Evolutionary conservation across 2,797 vertebrate genomes (phyloP), one percentile per base, ranked within the genome.

Genomic region (Artibeus lituratus): DNA sequence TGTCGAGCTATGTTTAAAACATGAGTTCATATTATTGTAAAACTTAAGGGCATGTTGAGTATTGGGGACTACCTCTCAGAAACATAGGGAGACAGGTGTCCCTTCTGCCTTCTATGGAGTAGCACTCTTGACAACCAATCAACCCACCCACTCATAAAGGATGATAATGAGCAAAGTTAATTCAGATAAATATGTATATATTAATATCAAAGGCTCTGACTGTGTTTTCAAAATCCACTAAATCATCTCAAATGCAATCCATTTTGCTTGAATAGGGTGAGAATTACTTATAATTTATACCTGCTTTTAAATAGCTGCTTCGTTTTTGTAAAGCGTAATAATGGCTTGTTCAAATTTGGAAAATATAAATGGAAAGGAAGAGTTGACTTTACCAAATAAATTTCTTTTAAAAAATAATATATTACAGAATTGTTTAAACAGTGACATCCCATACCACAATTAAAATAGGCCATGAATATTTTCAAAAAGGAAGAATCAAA

Each of bases 291-390:
- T 15, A 53, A 88, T 92, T 86, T 84, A 55, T 49, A 44, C 22
- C 32, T 90, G 5, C 26, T 96, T 32, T 94, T 77, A 96, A 90
- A 88, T 39, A 76, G 8, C 44, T 87, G 51, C 65, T 91, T 96
- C 35, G 83, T 15, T 72, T 69, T 67, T 67, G 8, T 0, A 72
- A 86, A 39, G 42, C 7, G 37, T 90, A 53, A 51, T 44, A 90
- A 49, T 55, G 5, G 0, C 22, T 86, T 82, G 65, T 91, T 74
- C 35, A 81, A 35, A 70, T 47, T 92, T 85, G 42, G 10, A 80
- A 80, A 80, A 65, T 39, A 70, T 18, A 74, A 57, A 67, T 72
- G 51, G 90, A 91, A 87, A 94, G n/a, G n/a, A 85, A 74, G 11
- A 88, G 5, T 5, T 95, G 32, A 39, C 21, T 70, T 90, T 70